These are phyloP conservation scores for Pituophis catenifer DNA, from an alignment of 2,113 vertebrate genomes.

Conservation along the genomic window DNA sequence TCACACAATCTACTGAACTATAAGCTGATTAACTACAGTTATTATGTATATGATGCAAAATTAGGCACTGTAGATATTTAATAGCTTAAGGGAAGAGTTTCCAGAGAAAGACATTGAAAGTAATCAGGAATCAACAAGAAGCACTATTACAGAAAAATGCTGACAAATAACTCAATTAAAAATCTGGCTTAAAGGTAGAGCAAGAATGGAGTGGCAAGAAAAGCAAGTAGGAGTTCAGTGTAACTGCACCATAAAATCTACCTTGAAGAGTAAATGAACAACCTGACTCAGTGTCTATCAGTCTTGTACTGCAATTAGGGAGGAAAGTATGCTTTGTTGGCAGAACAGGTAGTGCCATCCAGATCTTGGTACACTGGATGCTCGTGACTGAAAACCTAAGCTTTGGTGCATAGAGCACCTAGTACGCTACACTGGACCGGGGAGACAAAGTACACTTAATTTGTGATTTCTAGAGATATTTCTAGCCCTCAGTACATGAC, in stretches of 20 bases:
- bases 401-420: neutral
- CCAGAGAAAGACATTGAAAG: neutral
- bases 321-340: neutral
- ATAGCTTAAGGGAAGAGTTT: neutral
- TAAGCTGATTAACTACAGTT: no score
- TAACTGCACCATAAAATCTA: neutral
- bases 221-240: neutral
- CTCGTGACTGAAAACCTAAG: neutral
- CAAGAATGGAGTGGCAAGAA: neutral
- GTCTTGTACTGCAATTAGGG: neutral
- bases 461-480: neutral
- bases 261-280: neutral
- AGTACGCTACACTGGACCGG: neutral
- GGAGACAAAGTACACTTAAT: neutral
- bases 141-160: neutral
- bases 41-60: neutral
- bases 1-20: no score
- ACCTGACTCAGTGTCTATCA: neutral
- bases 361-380: neutral
- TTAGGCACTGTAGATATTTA: neutral
- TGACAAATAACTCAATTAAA: neutral
- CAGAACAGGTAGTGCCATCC: neutral
- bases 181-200: neutral
- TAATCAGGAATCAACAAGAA: neutral
- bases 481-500: neutral